Evolutionary conservation across 2,797 vertebrate species (phyloP), one percentile per base, ranked within the genome.

Genomic region (Limosa lapponica): DNA sequence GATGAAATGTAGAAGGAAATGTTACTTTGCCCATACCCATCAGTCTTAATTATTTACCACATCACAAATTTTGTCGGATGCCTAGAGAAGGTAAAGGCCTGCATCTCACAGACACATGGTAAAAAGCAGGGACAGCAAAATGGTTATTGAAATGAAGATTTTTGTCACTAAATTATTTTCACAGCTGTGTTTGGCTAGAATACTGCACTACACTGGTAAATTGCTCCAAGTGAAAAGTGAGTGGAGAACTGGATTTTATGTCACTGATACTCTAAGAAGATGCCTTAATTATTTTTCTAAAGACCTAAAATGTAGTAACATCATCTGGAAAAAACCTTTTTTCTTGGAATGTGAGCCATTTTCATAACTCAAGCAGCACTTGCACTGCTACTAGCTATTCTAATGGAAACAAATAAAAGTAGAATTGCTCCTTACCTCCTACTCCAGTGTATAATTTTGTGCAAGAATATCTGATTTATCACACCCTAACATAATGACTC

Each of bases 1-100:
- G 78, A 94, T 46, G 74, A 97, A 97, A 94, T 55, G 32, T 54
- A 77, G 86, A 78, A 93, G 92, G 94, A 97, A 98, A 96, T 82
- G 80, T 93, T 89, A 89, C 87, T 97, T 97, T 95, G 85, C 88
- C 87, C 83, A 78, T 58, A 84, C 24, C 66, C 66, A 82, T 92
- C 90, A 95, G 82, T 96, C 92, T 96, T 90, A 95, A 91, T 96
- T 97, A 95, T 92, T 96, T 93, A 93, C 86, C 37, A 16, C 36
- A 61, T 66, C 71, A 78, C 16, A 10, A 72, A 64, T 92, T 93
- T 49, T 48, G 32, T 86, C 39, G 0, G 67, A 55, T 64, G 66
- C 86, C 89, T 81, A 64, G 69, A 66, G 74, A 92, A 62, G 8
- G 30, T 20, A 64, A 91, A 89, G 46, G n/a, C 23, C n/a, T 54